Percentiles rank a stretch among this genome's conserved stretches.
Conservation (phyloP, 2,888 invertebrate genomes). For the Drosophila sordidula region DNA sequence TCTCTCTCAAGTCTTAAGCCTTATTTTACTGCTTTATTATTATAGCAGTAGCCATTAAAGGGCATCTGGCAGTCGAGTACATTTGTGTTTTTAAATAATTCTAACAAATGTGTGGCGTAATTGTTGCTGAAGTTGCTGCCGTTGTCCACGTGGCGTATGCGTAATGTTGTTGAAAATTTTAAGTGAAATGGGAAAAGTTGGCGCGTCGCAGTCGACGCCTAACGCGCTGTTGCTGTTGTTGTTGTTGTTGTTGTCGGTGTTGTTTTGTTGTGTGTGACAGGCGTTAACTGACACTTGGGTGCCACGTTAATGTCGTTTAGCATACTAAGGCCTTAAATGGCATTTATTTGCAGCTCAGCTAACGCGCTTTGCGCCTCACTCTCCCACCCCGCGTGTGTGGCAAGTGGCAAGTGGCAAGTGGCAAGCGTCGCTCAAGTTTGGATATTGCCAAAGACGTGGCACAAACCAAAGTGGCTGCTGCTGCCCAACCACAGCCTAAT, state of each 20-base stretch:
- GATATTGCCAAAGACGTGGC: conserved; percentile 58
- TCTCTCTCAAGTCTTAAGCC: too few species aligned
- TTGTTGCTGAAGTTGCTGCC: conserved; percentile 42
- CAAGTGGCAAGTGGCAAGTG: conserved; percentile 28
- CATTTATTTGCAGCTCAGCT: conserved; percentile 69
- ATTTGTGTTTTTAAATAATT: not conserved
- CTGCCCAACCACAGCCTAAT: conserved; percentile 33
- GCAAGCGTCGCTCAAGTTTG: conserved; percentile 55
- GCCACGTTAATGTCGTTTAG: conserved; percentile 73
- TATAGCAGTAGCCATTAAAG: not conserved
- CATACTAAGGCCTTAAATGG: conserved; percentile 77
- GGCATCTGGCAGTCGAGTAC: not conserved
- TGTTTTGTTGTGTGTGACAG: conserved; percentile 64
- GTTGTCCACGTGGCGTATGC: conserved; percentile 57
- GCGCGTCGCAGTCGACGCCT: conserved; percentile 4
- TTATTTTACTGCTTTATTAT: not conserved
- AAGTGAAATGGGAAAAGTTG: conserved; percentile 40
- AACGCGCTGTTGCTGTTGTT: not conserved
- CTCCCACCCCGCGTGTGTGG: not conserved
- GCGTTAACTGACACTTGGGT: conserved; percentile 76
- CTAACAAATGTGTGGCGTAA: conserved; percentile 49
- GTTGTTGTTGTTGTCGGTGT: conserved; percentile 6
- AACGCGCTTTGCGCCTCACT: conserved; percentile 2
- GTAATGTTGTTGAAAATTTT: conserved; percentile 45
- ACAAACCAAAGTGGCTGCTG: conserved; percentile 27